Conservation (phyloP, 2,113 vertebrate genomes). For the Bubo scandiacus region DNA sequence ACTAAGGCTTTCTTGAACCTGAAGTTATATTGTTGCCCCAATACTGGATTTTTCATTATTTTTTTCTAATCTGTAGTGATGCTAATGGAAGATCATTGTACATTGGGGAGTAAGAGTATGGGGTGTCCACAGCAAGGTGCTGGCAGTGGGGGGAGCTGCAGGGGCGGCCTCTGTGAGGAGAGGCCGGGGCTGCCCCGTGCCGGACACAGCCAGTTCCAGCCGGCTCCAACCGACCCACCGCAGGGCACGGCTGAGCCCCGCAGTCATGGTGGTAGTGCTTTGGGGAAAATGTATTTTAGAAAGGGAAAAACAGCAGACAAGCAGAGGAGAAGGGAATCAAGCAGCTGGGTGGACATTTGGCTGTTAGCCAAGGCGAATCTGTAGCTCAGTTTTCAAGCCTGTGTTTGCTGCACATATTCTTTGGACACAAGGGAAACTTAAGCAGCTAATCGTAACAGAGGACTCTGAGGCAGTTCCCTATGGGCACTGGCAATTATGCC, state of each 20-base stretch:
- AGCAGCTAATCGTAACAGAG: neutral
- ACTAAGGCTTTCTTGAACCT: neutral
- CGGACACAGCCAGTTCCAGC: neutral
- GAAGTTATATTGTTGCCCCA: neutral
- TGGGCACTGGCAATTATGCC: neutral
- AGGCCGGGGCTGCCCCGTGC: neutral
- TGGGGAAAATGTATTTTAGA: neutral
- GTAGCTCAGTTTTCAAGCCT: neutral
- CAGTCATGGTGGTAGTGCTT: neutral
- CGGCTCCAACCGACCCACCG: rapidly evolving
- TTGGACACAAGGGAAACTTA: neutral
- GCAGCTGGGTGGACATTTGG: neutral
- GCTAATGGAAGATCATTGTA: neutral
- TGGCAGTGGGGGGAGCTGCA: no score
- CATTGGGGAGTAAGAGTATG: neutral
- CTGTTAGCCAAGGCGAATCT: neutral
- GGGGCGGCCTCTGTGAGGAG: no score
- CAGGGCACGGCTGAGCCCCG: neutral
- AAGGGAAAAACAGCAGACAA: neutral
- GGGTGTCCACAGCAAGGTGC: neutral
- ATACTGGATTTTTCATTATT: neutral
- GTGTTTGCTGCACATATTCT: neutral
- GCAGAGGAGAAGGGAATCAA: neutral
- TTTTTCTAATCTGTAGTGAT: neutral
- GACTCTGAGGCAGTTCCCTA: neutral